Evolutionary conservation across 1,140 invertebrate genomes (phyloP), one percentile per base, ranked within the genome.

Genomic region (Andricus grossulariae): DNA sequence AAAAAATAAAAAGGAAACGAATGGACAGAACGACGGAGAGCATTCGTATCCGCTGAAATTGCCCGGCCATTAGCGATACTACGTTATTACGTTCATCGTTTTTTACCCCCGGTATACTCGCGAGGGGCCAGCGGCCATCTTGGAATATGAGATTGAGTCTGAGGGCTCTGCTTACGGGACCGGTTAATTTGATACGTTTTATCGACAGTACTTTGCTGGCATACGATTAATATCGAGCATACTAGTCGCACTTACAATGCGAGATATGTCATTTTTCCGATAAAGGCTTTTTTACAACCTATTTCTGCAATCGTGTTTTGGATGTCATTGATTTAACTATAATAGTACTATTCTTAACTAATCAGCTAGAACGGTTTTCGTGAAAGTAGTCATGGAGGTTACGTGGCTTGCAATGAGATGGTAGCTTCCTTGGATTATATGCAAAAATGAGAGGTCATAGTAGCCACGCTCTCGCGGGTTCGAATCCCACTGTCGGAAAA

Each of bases 41-140:
- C 87, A 86, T 83, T 90, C 84, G 88, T 89, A 89, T 87, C 84
- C 88, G 83, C 55, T 90, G 86, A 91, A 91, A 91, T 91, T 91
- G 90, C 89, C 85, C 89, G 85, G 85, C 90, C 90, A 91, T 91
- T 91, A 91, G 90, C 85, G 87, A 91, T 91, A 90, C 90, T 89
- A 88, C 90, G 90, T 91, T 91, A 91, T 91, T 91, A 91, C 90
- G 88, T 75, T 90, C 86, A 87, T 91, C 86, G 84, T 90, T 90
- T 91, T 91, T 91, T 90, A 88, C 85, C 83, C 82, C 83, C 84
- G 86, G 79, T 82, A 84, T 80, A 80, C 83, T 85, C 80, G 80
- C 80, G 84, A 80, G 83, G 81, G 80, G 57, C 81, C 25, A 55
- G 66, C 89, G 85, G 89, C 90, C 90, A 91, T 91, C 86, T 91